Evolutionary conservation across 1,140 invertebrate species (phyloP).

Genomic region (Frieseomelitta varia): DNA sequence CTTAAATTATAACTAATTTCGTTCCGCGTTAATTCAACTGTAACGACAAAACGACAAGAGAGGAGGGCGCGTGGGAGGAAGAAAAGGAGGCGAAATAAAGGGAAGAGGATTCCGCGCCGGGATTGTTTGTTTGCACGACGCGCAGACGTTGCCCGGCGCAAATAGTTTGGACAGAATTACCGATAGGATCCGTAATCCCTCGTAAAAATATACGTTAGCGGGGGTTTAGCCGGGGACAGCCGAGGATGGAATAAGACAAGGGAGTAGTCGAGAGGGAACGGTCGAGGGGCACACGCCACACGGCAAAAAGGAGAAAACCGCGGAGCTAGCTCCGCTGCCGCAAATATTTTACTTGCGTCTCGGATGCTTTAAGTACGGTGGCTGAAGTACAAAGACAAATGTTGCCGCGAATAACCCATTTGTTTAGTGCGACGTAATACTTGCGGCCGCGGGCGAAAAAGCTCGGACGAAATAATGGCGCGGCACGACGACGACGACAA

Average conservation of each 20-base stretch:
- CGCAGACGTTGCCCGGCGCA: conserved; percentile 46
- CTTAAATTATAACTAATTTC: neutral
- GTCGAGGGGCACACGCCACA: too few relatives aligned
- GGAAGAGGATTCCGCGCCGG: neutral
- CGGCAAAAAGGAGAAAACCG: conserved; percentile 20
- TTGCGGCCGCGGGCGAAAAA: conserved; percentile 19
- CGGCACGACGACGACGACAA: neutral
- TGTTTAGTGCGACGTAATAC: conserved; percentile 53
- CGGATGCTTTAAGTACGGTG: conserved; percentile 61
- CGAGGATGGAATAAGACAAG: conserved; percentile 41
- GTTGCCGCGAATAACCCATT: conserved; percentile 58
- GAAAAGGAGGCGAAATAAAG: neutral
- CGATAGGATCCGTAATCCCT: conserved; percentile 69
- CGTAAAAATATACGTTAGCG: conserved; percentile 71
- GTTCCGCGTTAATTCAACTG: neutral
- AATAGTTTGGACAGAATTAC: conserved; percentile 72
- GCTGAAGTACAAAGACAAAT: conserved; percentile 67
- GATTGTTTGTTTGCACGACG: conserved; percentile 47
- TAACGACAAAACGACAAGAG: too few relatives aligned
- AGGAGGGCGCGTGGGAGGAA: neutral
- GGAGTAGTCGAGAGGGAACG: conserved; percentile 16
- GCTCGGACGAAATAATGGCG: conserved; percentile 47
- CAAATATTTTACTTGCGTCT: conserved; percentile 74
- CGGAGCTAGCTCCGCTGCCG: conserved; percentile 25
- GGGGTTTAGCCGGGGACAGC: conserved; percentile 62